Base-by-base conservation (phyloP, 1,140 invertebrate species). In the Parasteatoda tepidariorum region DNA sequence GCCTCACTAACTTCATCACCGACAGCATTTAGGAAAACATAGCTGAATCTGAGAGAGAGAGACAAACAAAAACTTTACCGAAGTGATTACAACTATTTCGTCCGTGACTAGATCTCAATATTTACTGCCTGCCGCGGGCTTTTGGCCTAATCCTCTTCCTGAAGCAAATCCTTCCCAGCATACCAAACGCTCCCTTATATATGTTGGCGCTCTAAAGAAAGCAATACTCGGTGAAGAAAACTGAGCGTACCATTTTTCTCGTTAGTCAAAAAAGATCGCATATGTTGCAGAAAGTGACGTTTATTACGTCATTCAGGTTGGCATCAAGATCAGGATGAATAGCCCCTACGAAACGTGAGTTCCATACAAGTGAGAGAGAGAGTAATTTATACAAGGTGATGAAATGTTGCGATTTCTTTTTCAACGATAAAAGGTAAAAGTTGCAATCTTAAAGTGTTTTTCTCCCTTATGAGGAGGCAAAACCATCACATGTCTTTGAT, bases 231-330 rank as follows among this genome's bases (percentile, higher is more conserved):
- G 5, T 9, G 2, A 64, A 64, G 26, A 64, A 28, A 64, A 64
- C 26, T 18, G 31, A 33, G 62, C 15, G 7, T 64, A 7, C 13
- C 26, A 24, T 30, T 24, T n/a, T 33, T 38, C 28, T 24, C 41
- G 18, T 22, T 62, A 30, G 4, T 22, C 28, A 28, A n/a, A 75
- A 78, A 64, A 57, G 54, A 78, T 66, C 34, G 38, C 48, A 22
- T 33, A 26, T 48, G 48, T 15, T 34, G 18, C 55, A 15, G 41
- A 38, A 30, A 33, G 28, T 78, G 74, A 78, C 74, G 38, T 64
- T 78, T 78, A 78, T 78, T 78, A 64, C 74, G 74, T 66, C 74
- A 78, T 78, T 66, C 38, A 59, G 74, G 61, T 48, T 24, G 73
- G 34, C 18, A 24, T 24, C 18, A n/a, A 57, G 61, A 66, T 54